Evolutionary conservation across 2,113 vertebrate species (phyloP).

Genomic region (Acanthochromis polyacanthus): DNA sequence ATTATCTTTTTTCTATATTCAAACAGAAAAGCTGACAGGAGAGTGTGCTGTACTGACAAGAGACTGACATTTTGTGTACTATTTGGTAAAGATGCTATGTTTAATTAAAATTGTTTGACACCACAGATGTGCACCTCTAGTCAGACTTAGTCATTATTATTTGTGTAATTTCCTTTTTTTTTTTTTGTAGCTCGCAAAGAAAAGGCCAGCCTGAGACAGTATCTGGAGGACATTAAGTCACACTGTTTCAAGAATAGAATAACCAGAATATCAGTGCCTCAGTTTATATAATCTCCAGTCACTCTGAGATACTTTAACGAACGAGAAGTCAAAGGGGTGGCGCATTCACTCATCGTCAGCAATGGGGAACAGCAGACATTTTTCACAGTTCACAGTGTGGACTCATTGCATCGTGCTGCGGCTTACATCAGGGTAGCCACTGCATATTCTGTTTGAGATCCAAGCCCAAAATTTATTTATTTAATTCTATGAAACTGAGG

Average conservation of each 20-base stretch:
- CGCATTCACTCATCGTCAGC: no score
- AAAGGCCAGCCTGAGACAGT: conserved; percentile 86
- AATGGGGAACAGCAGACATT: no score
- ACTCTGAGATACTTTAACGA: no score
- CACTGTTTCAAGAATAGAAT: conserved; percentile 89
- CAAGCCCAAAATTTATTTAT: no score
- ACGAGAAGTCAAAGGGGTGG: no score
- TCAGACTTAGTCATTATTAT: no score
- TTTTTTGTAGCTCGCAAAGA: conserved; percentile 90
- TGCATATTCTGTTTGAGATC: no score
- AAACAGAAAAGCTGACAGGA: conserved; percentile 85
- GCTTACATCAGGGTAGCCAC: no score
- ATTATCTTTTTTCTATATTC: conserved; percentile 9
- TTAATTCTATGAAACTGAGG: no score
- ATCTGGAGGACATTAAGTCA: conserved; percentile 91
- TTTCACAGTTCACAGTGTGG: no score
- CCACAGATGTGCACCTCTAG: neutral
- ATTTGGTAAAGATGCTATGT: conserved; percentile 88
- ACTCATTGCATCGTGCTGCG: no score
- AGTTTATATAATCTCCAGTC: conserved; percentile 76
- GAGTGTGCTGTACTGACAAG: conserved; percentile 92
- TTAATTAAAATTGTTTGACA: neutral
- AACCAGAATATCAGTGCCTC: conserved; percentile 91
- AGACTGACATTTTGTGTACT: conserved; percentile 89
- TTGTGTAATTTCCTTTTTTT: neutral